These are phyloP conservation scores for Coendou prehensilis DNA, from an alignment of 2,797 vertebrate species.

Conservation along the genomic window DNA sequence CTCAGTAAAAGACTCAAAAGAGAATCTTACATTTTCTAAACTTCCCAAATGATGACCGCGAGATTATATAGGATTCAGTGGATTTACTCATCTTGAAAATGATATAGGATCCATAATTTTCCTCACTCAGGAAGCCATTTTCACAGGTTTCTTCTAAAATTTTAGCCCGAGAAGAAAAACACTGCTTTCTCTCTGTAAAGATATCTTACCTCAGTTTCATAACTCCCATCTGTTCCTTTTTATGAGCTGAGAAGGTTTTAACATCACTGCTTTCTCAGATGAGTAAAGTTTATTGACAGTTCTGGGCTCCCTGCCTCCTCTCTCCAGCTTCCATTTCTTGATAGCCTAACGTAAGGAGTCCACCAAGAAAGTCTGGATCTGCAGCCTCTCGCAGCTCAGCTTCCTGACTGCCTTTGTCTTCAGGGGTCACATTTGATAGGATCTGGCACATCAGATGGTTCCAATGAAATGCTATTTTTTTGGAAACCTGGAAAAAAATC, in stretches of 20 bases:
- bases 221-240: slow-evolving; percentile 8
- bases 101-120: slow-evolving; percentile 57
- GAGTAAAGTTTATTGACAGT: neutral
- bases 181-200: slow-evolving; percentile 31
- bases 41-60: neutral
- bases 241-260: neutral
- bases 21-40: neutral
- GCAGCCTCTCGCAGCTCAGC: neutral
- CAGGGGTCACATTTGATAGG: neutral
- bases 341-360: neutral
- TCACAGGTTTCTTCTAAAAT: slow-evolving; percentile 33
- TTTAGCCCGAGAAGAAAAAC: slow-evolving; percentile 9
- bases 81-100: slow-evolving; percentile 38
- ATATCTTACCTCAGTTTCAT: slow-evolving; percentile 16
- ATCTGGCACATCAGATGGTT: neutral
- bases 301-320: neutral
- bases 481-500: slow-evolving; percentile 9
- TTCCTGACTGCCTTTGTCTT: neutral
- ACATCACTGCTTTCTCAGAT: neutral
- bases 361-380: neutral
- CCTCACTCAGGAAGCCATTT: slow-evolving; percentile 29
- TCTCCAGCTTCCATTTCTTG: neutral
- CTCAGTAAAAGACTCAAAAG: neutral
- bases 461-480: neutral
- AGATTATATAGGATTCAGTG: slow-evolving; percentile 62